phyloP scores from a whole-genome alignment of 2,888 invertebrate genomes.

The Chloromyia formosa region DNA sequence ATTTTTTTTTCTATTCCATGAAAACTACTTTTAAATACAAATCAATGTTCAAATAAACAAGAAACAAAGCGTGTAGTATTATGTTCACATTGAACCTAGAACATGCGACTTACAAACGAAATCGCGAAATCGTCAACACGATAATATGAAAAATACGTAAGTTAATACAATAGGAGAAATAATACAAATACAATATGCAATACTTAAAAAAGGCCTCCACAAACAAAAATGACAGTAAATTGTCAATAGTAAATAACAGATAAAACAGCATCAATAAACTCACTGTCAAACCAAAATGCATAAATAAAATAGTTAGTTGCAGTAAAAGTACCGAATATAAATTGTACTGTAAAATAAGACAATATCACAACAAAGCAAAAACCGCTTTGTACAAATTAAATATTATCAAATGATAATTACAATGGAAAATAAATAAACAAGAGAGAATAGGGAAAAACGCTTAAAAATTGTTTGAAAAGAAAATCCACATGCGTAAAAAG shows the following conservation, averaged over 20 bases:
- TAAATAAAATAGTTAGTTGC: conserved; percentile 27
- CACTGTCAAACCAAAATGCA: conserved; percentile 40
- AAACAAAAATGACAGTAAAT: no score
- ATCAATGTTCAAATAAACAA: no score
- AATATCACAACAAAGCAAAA: conserved; percentile 15
- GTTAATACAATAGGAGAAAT: no score
- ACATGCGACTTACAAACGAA: no score
- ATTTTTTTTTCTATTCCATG: no score
- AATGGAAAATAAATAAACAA: conserved; percentile 28
- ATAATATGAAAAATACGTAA: no score
- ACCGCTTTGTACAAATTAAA: conserved; percentile 5
- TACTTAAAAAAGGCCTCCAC: no score
- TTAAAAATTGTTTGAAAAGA: conserved; percentile 20
- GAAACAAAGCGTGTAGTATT: no score
- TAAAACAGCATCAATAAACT: conserved; percentile 2
- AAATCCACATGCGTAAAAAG: conserved; percentile 40
- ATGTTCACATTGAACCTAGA: no score
- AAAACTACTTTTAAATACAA: no score
- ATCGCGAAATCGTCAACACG: no score
- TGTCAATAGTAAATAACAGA: not conserved
- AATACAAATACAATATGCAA: no score
- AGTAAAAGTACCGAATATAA: conserved; percentile 2
- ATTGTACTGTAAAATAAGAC: not conserved
- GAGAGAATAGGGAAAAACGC: conserved; percentile 1
- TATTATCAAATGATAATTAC: not conserved